Evolutionary conservation across 2,113 vertebrate genomes (phyloP), one percentile per base, ranked within the genome.

Genomic region (Ornithorhynchus anatinus): DNA sequence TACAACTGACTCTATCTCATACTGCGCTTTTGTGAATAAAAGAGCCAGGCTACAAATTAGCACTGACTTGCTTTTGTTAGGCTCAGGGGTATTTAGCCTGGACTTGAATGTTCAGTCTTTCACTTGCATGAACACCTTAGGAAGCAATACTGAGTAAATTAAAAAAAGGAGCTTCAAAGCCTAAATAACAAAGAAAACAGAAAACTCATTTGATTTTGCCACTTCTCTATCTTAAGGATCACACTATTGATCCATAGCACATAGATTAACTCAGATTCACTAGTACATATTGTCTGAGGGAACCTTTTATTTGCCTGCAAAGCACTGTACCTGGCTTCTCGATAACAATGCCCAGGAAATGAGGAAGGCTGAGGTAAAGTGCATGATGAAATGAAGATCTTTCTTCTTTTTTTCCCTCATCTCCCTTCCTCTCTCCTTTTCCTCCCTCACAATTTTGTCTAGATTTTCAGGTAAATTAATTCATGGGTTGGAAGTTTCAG

Each of bases 321-420:
- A 17, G 17, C 51, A 19, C 23, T 35, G n/a, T 25, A 33, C 23
- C n/a, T 69, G 8, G 15, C 10, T 53, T 64, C 52, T 35, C 25
- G 59, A 51, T 64, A 54, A 84, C 84, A 76, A 71, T 53, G n/a
- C 15, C 4, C 22, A 51, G 69, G 60, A 84, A 84, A 84, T 72
- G 53, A 81, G 60, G 37, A 33, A 53, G 78, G 65, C 4, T 59
- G 25, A 60, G 56, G 11, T 7, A 58, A 22, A 70, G 27, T 13
- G 10, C 1, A 1, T 31, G 50, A 62, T 47, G 57, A 75, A 82
- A 37, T n/a, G 2, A 73, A 44, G 23, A 44, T 25, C 32, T 10
- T 1, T 39, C 2, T 4, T 56, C 2, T 48, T 38, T 63, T 27
- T 58, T 78, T 70, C 73, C 72, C 23, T 17, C 2, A 44, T 25